A percentile compares a stretch with the other conserved stretches of the same genome.
Evolutionary conservation across 2,113 vertebrate genomes (phyloP).

Genomic region (Atractosteus spatula): DNA sequence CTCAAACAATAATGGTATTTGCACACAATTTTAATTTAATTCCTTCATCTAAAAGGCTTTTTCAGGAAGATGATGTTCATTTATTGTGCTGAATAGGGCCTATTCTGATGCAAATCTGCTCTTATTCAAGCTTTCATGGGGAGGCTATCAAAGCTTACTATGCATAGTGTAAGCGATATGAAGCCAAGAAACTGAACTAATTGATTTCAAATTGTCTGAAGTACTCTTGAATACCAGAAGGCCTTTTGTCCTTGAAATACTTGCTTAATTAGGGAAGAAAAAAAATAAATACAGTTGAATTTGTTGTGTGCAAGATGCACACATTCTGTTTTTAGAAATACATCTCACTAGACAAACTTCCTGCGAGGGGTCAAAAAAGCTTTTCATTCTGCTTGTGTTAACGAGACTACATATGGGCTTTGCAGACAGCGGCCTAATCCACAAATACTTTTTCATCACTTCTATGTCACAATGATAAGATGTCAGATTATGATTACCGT

Average conservation of each 20-base stretch:
- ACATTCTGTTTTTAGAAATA: no score
- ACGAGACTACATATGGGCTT: background rate
- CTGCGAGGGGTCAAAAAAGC: no score
- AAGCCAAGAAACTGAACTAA: constrained; percentile 54
- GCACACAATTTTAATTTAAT: no score
- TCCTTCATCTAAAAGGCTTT: background rate
- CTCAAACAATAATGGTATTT: no score
- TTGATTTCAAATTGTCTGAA: constrained; percentile 71
- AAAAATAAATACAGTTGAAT: no score
- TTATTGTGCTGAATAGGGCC: background rate
- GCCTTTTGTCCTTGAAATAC: constrained; percentile 65
- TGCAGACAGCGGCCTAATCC: background rate
- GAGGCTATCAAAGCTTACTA: background rate
- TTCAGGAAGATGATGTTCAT: background rate
- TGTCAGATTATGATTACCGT: constrained; percentile 4
- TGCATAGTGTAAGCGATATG: constrained; percentile 23
- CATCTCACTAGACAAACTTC: no score
- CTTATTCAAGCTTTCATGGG: background rate
- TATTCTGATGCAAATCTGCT: constrained; percentile 7
- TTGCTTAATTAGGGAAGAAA: constrained; percentile 60
- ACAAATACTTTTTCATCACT: constrained; percentile 9
- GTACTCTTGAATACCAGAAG: constrained; percentile 44
- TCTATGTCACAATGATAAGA: background rate
- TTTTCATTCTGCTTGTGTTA: background rate
- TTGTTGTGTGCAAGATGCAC: no score